A percentile compares a stretch with the other conserved stretches of the same genome.
These are phyloP conservation scores for Noctuana brunneofusca DNA, from an alignment of 2,888 invertebrate genomes.

Conservation along the genomic window DNA sequence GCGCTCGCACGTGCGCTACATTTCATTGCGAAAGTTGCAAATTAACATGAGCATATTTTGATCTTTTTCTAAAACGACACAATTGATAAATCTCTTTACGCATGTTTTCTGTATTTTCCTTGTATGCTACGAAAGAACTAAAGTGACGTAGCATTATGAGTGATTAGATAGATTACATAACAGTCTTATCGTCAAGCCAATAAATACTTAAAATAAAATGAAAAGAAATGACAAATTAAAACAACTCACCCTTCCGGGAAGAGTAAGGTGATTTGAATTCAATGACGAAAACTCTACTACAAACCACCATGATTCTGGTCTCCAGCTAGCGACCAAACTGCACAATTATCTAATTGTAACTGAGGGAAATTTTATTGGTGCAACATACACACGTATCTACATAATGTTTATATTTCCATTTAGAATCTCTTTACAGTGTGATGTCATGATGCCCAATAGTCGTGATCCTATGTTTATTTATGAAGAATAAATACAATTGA, in stretches of 20 bases:
- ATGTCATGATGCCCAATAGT: constrained; percentile 50
- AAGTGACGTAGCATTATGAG: no score
- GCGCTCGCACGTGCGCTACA: constrained; percentile 5
- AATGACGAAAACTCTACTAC: constrained; percentile 17
- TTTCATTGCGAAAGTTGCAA: background rate
- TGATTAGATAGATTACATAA: no score
- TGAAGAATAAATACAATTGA: constrained; percentile 44
- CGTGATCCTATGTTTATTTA: constrained; percentile 46
- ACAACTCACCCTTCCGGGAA: constrained; percentile 20
- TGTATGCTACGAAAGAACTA: no score
- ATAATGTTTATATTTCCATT: constrained; percentile 49
- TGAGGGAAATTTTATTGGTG: constrained; percentile 39
- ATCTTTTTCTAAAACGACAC: background rate
- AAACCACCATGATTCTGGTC: constrained; percentile 34
- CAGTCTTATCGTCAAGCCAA: background rate
- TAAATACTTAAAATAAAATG: background rate
- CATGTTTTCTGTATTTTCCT: no score
- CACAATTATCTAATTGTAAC: constrained; percentile 33
- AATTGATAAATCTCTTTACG: background rate
- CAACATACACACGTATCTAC: constrained; percentile 34
- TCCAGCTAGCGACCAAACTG: constrained; percentile 10
- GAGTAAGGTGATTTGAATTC: constrained; percentile 13
- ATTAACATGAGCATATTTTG: background rate
- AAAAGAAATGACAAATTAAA: background rate
- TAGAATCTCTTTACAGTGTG: constrained; percentile 47